phyloP scores from a whole-genome alignment of 2,113 vertebrate genomes.

The Procapra przewalskii region DNA sequence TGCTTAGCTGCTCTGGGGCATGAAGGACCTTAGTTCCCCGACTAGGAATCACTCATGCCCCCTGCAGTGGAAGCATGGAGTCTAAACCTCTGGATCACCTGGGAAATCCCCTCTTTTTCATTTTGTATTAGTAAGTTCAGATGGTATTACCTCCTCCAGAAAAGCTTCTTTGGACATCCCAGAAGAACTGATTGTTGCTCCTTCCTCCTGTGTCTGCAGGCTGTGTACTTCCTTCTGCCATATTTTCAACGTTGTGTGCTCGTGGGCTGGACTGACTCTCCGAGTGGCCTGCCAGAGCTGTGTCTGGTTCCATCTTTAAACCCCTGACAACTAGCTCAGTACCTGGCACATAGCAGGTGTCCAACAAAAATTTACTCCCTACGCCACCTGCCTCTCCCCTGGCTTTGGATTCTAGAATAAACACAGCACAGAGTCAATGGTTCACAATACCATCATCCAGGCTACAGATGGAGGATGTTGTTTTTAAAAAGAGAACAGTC shows the following conservation, averaged over 20 bases:
- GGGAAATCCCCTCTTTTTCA: not conserved
- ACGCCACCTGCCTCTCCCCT: not conserved
- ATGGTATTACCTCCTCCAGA: not conserved
- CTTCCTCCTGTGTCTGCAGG: not conserved
- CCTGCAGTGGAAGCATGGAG: not conserved
- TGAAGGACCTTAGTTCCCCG: not conserved
- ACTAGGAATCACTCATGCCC: not conserved
- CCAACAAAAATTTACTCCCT: not conserved
- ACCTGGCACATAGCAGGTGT: not conserved
- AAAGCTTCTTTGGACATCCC: not conserved
- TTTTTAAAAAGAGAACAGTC: not conserved
- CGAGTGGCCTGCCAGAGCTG: not conserved
- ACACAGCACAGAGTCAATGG: not conserved
- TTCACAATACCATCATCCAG: not conserved
- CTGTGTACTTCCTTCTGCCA: not conserved
- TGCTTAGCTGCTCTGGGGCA: not conserved
- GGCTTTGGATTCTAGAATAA: not conserved
- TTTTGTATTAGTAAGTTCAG: not conserved
- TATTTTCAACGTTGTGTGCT: not conserved
- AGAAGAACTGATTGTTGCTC: not conserved
- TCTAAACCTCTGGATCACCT: not conserved
- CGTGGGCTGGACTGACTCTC: not conserved
- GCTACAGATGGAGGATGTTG: not conserved
- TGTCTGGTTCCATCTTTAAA: not conserved
- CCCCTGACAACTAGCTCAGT: not conserved